These are phyloP conservation scores for Isichthys henryi DNA, from an alignment of 2,113 vertebrate species.

Conservation along the genomic window DNA sequence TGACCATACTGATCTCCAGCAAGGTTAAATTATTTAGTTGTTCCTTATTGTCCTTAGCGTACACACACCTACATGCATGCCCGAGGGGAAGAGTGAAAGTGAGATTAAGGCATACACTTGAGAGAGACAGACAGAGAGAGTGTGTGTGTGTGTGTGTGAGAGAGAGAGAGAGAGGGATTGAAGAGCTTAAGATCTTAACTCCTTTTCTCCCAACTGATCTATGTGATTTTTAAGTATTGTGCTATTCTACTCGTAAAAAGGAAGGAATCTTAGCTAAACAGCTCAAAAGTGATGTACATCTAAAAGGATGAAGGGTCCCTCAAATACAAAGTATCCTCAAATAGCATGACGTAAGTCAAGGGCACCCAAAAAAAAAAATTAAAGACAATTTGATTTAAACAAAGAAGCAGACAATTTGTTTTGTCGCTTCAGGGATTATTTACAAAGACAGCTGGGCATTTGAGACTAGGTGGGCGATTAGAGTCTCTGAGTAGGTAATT, in stretches of 20 bases:
- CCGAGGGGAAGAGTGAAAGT: background rate
- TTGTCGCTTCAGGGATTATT: background rate
- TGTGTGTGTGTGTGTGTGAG: background rate
- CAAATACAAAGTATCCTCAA: background rate
- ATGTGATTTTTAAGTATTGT: background rate
- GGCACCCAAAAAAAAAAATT: background rate
- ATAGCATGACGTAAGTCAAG: background rate
- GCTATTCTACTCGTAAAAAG: background rate
- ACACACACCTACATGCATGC: background rate
- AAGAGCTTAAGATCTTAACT: background rate
- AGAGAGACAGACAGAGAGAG: background rate
- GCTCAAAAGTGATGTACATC: background rate
- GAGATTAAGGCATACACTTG: background rate
- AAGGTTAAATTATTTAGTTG: background rate
- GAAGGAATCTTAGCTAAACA: background rate
- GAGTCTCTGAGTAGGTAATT: background rate
- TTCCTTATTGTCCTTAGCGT: background rate
- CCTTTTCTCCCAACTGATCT: background rate
- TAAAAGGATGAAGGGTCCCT: background rate
- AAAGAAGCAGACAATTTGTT: background rate
- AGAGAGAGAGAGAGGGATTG: background rate
- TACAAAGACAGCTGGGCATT: background rate
- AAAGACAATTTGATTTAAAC: background rate
- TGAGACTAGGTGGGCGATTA: background rate
- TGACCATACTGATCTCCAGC: background rate